Evolutionary conservation across 2,113 vertebrate genomes (phyloP).

Genomic region (Coregonus clupeaformis): DNA sequence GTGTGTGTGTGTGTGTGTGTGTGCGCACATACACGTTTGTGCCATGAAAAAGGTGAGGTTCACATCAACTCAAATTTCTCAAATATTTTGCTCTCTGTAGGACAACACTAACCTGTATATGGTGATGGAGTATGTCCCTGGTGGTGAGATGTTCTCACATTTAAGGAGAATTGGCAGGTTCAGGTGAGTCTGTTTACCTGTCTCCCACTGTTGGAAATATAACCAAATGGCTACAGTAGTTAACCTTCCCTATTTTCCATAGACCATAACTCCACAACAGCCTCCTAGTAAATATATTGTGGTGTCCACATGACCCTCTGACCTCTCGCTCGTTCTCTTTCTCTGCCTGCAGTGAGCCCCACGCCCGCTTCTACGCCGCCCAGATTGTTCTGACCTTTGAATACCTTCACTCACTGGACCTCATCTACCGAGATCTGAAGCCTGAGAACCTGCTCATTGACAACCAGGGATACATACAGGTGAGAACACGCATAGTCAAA

Average conservation of each 20-base stretch:
- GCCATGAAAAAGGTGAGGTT: neutral
- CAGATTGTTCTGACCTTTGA: slow-evolving; percentile 95
- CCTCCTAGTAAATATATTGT: slow-evolving; percentile 26
- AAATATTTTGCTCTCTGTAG: slow-evolving; percentile 49
- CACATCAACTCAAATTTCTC: neutral
- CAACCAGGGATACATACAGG: slow-evolving; percentile 92
- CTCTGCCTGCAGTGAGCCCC: slow-evolving; percentile 79
- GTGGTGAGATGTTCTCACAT: slow-evolving; percentile 94
- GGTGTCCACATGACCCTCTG: neutral
- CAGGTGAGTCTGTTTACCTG: slow-evolving; percentile 67
- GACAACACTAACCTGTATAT: slow-evolving; percentile 92
- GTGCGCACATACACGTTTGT: too few relatives aligned
- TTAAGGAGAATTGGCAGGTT: slow-evolving; percentile 90
- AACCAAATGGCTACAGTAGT: neutral
- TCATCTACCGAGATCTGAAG: slow-evolving; percentile 94
- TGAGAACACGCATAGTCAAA: slow-evolving; percentile 23
- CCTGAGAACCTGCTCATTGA: slow-evolving; percentile 94
- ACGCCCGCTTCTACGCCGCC: slow-evolving; percentile 91
- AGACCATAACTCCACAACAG: neutral
- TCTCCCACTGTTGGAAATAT: neutral
- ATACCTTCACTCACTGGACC: slow-evolving; percentile 92
- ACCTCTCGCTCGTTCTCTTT: slow-evolving; percentile 9
- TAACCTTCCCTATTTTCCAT: neutral
- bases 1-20: too few relatives aligned
- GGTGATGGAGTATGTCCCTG: slow-evolving; percentile 93